phyloP scores from a whole-genome alignment of 2,888 invertebrate genomes.

The Lissonota sp. region DNA sequence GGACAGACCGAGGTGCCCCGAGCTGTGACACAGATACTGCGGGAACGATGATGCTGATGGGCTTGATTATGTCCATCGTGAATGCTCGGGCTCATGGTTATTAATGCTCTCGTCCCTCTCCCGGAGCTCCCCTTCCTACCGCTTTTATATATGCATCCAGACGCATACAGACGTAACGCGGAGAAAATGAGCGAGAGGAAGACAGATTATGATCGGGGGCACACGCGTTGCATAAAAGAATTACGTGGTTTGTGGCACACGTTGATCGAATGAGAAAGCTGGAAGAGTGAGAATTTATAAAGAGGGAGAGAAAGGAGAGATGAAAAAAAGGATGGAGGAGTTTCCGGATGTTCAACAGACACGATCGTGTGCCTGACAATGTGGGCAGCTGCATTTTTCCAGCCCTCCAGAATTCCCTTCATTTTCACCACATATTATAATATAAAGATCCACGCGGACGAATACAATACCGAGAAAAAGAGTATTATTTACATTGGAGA shows the following conservation, averaged over 20 bases:
- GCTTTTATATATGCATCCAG: slow-evolving; percentile 29
- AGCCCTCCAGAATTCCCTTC: slow-evolving; percentile 7
- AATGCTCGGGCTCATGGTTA: slow-evolving; percentile 62
- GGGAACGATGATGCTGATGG: slow-evolving; percentile 42
- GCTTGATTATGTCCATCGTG: slow-evolving; percentile 52
- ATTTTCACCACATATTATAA: neutral
- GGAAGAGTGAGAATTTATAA: slow-evolving; percentile 33
- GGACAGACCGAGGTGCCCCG: slow-evolving; percentile 22
- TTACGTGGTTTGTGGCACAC: slow-evolving; percentile 61
- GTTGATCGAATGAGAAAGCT: slow-evolving; percentile 39
- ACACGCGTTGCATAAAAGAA: slow-evolving; percentile 76
- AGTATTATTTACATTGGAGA: too few relatives aligned
- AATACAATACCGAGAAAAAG: neutral
- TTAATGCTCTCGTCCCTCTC: slow-evolving; percentile 58
- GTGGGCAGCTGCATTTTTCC: slow-evolving; percentile 39
- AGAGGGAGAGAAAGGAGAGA: slow-evolving; percentile 25
- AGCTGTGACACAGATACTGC: slow-evolving; percentile 66
- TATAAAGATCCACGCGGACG: neutral
- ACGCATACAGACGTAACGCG: neutral
- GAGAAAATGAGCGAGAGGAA: slow-evolving; percentile 42
- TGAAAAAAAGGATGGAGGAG: slow-evolving; percentile 7
- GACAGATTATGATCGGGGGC: slow-evolving; percentile 74
- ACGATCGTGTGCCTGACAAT: slow-evolving; percentile 43
- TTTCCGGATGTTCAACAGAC: slow-evolving; percentile 57
- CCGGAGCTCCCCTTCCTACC: neutral